Base-by-base conservation (phyloP, 2,888 invertebrate genomes). In the Leptinotarsa juncta region DNA sequence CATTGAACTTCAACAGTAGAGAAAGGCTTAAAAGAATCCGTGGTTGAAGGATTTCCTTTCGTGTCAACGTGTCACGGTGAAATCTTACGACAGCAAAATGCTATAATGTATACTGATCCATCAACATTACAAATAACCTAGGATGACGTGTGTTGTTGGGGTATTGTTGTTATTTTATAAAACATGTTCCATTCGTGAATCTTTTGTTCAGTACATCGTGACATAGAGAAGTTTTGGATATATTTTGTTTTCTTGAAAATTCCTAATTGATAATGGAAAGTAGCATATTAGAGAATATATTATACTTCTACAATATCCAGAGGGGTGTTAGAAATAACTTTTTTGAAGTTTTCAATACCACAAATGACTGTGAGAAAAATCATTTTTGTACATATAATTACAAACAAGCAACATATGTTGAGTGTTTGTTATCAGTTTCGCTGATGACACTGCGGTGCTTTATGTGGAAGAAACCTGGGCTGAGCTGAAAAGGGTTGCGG, bases 21-120 rank as follows among this genome's bases (percentile, higher is more conserved):
- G 77, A 77, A 79, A 79, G 77, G 79, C 77, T 77, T 79, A 76
- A 76, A 77, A 74, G 75, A 79, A 73, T 76, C 75, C 75, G 75
- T 74, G 76, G 75, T 65, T 74, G 75, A 76, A 74, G 74, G 74
- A 67, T 74, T 79, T 77, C 76, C 76, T 77, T 79, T 77, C 77
- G 73, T 79, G 79, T 74, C 79, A 79, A 77, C 74, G 76, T 79
- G 79, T 79, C 79, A 79, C 74, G 20, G 53, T 65, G 53, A 65
- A 71, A 67, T 68, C 71, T 32, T 62, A 57, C 65, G 68, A 68
- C 68, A 74, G 70, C 66, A 67, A 68, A 71, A 71, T 67, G 72
- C 67, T 77, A 73, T 70, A 69, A 71, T 74, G 70, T 73, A 79
- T 73, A 71, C 70, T 71, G 74, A 79, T 79, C 79, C 79, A 79